A percentile compares a stretch with the other conserved stretches of the same genome.
These are phyloP conservation scores for Amphiprion ocellaris DNA, from an alignment of 2,113 vertebrate species.

Conservation along the genomic window DNA sequence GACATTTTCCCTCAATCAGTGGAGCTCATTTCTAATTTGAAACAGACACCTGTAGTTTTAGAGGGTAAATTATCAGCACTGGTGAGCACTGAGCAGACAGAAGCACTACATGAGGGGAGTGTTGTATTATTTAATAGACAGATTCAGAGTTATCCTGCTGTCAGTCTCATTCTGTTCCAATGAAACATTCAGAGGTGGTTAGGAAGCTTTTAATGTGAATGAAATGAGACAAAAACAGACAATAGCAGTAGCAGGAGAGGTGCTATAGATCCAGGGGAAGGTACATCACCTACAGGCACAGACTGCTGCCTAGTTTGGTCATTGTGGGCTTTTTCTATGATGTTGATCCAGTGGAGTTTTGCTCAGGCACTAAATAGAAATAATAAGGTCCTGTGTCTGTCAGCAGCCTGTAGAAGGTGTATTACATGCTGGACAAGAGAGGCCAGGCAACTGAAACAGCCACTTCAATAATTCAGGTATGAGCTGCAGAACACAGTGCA, in stretches of 20 bases:
- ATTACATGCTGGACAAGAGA: conserved; percentile 56
- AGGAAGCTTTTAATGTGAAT: conserved; percentile 1
- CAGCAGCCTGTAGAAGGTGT: conserved; percentile 53
- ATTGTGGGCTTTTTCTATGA: neutral
- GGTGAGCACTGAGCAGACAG: conserved; percentile 6
- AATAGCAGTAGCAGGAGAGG: conserved; percentile 13
- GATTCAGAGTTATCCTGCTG: neutral
- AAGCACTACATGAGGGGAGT: neutral
- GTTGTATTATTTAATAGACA: neutral
- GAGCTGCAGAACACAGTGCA: conserved; percentile 50
- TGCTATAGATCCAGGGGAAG: neutral
- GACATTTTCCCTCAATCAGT: neutral
- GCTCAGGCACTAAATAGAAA: neutral
- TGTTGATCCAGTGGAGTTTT: neutral
- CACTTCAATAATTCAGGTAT: conserved; percentile 80
- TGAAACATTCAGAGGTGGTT: neutral
- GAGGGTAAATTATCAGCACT: conserved; percentile 1
- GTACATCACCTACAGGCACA: neutral
- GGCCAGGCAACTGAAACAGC: conserved; percentile 68
- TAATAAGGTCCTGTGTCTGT: conserved; percentile 29
- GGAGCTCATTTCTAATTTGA: neutral
- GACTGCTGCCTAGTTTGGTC: neutral
- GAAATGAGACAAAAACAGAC: neutral
- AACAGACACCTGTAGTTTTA: neutral
- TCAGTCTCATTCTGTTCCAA: neutral